Conservation (phyloP, 2,888 invertebrate species). For the Chouioia cunea region DNA sequence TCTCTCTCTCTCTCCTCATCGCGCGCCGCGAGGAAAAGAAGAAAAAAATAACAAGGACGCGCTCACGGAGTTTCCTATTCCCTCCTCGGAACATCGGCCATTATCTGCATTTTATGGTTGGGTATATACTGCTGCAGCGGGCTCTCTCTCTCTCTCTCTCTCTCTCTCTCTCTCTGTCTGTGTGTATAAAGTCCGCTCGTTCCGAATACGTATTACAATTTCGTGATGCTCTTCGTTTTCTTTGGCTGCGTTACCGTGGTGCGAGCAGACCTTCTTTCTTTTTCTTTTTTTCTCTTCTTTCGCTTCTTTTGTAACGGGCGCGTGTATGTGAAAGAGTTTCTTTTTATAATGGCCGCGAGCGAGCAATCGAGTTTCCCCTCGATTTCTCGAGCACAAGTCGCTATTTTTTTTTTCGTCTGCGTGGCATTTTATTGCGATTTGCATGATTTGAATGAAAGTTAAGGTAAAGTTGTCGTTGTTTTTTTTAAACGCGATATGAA, state of each 20-base stretch:
- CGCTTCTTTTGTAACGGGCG: conserved; percentile 18
- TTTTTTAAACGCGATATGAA: too few relatives aligned
- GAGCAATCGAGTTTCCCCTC: neutral
- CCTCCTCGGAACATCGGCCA: conserved; percentile 53
- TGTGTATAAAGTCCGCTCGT: conserved; percentile 50
- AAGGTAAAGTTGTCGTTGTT: too few relatives aligned
- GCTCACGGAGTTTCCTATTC: conserved; percentile 41
- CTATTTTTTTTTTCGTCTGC: too few relatives aligned
- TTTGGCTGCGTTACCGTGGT: too few relatives aligned
- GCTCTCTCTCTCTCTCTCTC: conserved; percentile 43
- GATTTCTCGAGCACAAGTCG: neutral
- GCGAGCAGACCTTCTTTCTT: conserved; percentile 39
- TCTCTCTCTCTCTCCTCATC: too few relatives aligned
- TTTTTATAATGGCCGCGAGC: neutral
- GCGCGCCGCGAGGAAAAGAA: neutral
- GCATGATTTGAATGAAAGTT: too few relatives aligned
- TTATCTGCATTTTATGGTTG: conserved; percentile 68
- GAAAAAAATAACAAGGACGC: conserved; percentile 4
- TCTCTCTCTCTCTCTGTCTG: conserved; percentile 21
- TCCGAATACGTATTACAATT: conserved; percentile 62
- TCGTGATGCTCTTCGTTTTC: conserved; percentile 46
- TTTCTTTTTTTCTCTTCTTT: conserved; percentile 30
- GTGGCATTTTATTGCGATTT: too few relatives aligned
- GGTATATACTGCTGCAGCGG: conserved; percentile 64
- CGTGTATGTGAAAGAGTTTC: neutral